These are phyloP conservation scores for Trinectes maculatus DNA, from an alignment of 2,113 vertebrate species.

Conservation along the genomic window DNA sequence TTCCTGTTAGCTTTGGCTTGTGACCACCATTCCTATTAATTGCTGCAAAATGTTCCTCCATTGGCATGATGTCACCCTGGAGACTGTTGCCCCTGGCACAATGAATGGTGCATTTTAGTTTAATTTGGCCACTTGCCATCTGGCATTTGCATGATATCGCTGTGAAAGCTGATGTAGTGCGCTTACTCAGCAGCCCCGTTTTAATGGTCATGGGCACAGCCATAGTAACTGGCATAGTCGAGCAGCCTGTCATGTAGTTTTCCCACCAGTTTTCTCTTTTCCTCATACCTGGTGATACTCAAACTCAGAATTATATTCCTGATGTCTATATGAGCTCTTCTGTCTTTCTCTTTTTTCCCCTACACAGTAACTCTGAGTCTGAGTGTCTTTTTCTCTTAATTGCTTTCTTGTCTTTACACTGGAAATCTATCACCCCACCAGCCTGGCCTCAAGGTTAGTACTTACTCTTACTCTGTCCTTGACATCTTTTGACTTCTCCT, in stretches of 20 bases:
- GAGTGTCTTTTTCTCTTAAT: constrained; percentile 80
- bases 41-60: not conserved
- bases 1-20: not conserved
- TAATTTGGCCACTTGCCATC: constrained; percentile 17
- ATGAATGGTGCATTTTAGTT: constrained; percentile 7
- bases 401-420: constrained; percentile 85
- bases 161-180: constrained; percentile 17
- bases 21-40: not conserved
- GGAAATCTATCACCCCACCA: constrained; percentile 88
- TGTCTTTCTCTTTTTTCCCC: not conserved
- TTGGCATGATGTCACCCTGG: constrained; percentile 9
- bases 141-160: not conserved
- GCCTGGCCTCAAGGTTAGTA: constrained; percentile 98
- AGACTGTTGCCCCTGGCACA: constrained; percentile 9
- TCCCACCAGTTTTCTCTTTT: not conserved
- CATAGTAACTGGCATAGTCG: not conserved
- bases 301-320: not conserved
- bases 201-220: not conserved
- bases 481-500: constrained; percentile 3
- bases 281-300: not conserved
- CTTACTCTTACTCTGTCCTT: constrained; percentile 32
- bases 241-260: not conserved
- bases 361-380: constrained; percentile 39
- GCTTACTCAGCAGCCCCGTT: not conserved
- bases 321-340: not conserved